Evolutionary conservation across 2,113 vertebrate genomes (phyloP), one percentile per base, ranked within the genome.

Genomic region (Odontesthes bonariensis): DNA sequence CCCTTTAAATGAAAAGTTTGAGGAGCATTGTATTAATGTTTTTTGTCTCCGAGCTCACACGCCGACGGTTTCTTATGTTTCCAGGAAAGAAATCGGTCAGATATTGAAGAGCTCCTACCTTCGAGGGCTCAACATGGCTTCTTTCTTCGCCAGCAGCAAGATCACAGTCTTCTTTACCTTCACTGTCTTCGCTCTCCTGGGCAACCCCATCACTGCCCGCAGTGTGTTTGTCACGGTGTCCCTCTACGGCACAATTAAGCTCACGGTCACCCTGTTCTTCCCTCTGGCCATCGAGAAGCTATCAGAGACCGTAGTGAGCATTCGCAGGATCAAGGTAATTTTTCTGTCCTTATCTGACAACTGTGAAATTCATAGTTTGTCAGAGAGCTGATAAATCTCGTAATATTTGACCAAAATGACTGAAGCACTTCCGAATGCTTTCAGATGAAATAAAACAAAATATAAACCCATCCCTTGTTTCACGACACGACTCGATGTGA

Each of bases 251-350:
- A 93, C 97, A 0, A 95, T 99, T 20, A 92, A 96, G 2, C 89
- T 99, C 92, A 98, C 96, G 0, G 94, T 98, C 75, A 97, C 97
- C 0, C 96, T 98, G 5, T 99, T 99, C 94, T 98, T 99, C 90
- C 97, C 98, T 0, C 17, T 91, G 0, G 98, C 97, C 64, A 86
- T 99, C 0, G 97, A 98, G 93, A 96, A 76, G 74, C 89, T 93
- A 6, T 98, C 95, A 0, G 97, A 98, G 86, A 56, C 94, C 0
- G 3, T 94, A 0, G 89, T 99, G 85, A 99, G 97, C 94, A 90
- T 98, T 73, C 91, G 63, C 2, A 95, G 98, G 44, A 98, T 99
- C 81, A 94, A 99, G 96, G 98, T 99, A 32, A 40, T 6, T 65
- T 6, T 44, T 4, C 40, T 47, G 1, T 40, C 3, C 3, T 10